phyloP scores from a whole-genome alignment of 2,797 vertebrate genomes.

The Schizopygopsis malacanthus region DNA sequence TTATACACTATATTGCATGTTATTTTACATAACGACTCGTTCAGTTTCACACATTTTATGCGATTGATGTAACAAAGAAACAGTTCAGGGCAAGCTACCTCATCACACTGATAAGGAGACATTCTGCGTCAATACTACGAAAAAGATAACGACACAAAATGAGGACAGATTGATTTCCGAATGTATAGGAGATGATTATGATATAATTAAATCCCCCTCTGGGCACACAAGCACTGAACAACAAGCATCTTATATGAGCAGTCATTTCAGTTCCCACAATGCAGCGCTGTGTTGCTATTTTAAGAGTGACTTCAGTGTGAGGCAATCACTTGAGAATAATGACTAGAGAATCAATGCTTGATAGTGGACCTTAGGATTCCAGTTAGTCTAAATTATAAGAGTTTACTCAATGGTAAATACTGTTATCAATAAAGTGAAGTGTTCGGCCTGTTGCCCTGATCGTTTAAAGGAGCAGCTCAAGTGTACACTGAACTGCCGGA shows the following conservation, averaged over 20 bases:
- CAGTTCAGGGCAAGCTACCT: slow-evolving; percentile 8
- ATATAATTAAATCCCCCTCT: slow-evolving; percentile 36
- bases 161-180: slow-evolving; percentile 30
- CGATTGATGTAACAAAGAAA: slow-evolving; percentile 9
- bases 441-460: background rate
- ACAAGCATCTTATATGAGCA: slow-evolving; percentile 27
- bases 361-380: background rate
- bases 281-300: slow-evolving; percentile 22
- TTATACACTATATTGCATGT: background rate
- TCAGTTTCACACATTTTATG: background rate
- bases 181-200: slow-evolving; percentile 35
- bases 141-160: slow-evolving; percentile 23
- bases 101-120: slow-evolving; percentile 27
- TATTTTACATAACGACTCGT: background rate
- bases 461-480: background rate
- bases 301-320: slow-evolving; percentile 14
- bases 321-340: slow-evolving; percentile 37
- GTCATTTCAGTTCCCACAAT: slow-evolving; percentile 29
- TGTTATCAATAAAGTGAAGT: slow-evolving; percentile 40
- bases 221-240: slow-evolving; percentile 28
- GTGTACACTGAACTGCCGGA: background rate
- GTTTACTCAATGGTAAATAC: slow-evolving; percentile 32
- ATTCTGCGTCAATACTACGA: slow-evolving; percentile 11
- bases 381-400: slow-evolving; percentile 21
- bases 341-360: slow-evolving; percentile 9